A percentile compares a stretch with the other conserved stretches of the same genome.
phyloP scores from a whole-genome alignment of 1,140 invertebrate genomes.

The Cataglyphis hispanica region DNA sequence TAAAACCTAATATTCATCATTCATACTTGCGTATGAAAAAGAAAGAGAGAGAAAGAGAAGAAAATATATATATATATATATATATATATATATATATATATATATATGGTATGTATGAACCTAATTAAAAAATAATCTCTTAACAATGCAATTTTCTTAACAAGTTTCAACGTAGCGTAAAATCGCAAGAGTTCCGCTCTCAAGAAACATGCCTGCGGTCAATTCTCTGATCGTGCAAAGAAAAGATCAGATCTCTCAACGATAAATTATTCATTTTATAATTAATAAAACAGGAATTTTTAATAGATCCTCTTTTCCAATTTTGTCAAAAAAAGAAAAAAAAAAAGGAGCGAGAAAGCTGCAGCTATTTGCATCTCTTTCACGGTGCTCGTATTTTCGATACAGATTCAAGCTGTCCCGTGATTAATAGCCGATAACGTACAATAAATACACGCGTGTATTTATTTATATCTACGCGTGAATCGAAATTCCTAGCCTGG shows the following conservation, averaged over 20 bases:
- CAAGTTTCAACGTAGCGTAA: not conserved
- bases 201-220: constrained; percentile 25
- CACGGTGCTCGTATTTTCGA: not conserved
- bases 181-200: not conserved
- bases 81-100: no score
- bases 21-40: not conserved
- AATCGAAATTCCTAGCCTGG: constrained; percentile 46
- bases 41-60: no score
- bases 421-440: not conserved
- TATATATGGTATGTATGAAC: not conserved
- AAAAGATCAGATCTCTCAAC: constrained; percentile 8
- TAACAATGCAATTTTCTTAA: not conserved
- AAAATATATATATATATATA: not conserved
- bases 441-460: constrained; percentile 15
- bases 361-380: not conserved
- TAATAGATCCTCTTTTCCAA: not conserved
- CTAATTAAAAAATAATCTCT: constrained; percentile 3
- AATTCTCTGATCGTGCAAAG: not conserved
- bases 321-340: not conserved
- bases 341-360: not conserved
- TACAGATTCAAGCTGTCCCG: not conserved
- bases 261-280: constrained; percentile 40
- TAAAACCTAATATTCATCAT: not conserved
- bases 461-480: constrained; percentile 53
- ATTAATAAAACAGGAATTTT: constrained; percentile 43